Base-by-base conservation (phyloP, 1,140 invertebrate species). In the Drosophila teissieri region DNA sequence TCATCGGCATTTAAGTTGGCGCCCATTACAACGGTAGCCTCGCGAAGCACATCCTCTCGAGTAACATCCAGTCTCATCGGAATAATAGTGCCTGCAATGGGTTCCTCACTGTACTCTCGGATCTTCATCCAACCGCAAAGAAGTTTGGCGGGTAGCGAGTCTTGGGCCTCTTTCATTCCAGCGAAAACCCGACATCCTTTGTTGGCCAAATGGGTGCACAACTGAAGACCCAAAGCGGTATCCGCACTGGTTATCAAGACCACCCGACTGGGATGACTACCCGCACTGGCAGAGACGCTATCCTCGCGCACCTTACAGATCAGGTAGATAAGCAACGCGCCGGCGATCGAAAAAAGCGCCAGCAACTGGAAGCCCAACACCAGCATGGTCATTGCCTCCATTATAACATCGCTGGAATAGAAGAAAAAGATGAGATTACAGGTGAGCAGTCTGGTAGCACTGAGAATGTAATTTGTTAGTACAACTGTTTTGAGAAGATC, bases 1-100 rank as follows among this genome's bases (percentile, higher is more conserved):
- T 97, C 95, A 40, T 96, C 96, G 19, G 96, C 96, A 55, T 96
- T 96, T 65, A 97, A 92, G 93, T 96, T 96, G 39, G 96, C 95
- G 17, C 96, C 94, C 60, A 96, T 95, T 8, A 95, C 94, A 60
- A 96, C 94, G 14, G 96, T 95, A 6, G 96, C 95, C 92, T 96
- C 95, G 65, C 95, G 95, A 40, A 97, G 91, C 72, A 96, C 93
- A 86, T 97, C 96, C 92, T 97, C 96, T 22, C 96, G 93, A 1
- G 96, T 96, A 2, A 96, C 95, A 88, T 97, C 96, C 69, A 97
- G 84, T 42, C 95, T 95, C 69, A 97, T 92, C 4, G 95, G 95
- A 44, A 95, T 94, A 42, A 96, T 94, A 40, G 90, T 83, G 31
- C 88, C 91, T 24, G 76, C 86, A 36, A 91, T 91, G 14, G 93